These are phyloP conservation scores for Conopomorpha cramerella DNA, from an alignment of 1,140 invertebrate species.

Conservation along the genomic window DNA sequence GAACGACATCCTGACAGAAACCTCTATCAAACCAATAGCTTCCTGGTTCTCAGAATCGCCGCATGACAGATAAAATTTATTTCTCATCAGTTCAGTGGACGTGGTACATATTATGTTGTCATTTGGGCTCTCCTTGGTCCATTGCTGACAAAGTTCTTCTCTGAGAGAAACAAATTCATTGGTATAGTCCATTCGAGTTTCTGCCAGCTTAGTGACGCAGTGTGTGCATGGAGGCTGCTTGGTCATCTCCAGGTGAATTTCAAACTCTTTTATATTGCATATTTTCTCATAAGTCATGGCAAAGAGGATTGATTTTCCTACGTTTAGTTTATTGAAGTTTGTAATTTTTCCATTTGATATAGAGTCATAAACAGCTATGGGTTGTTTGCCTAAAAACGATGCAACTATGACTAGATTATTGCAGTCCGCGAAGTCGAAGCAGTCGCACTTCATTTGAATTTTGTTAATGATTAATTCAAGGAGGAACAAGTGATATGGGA, in stretches of 20 bases:
- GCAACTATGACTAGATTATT: constrained; percentile 41
- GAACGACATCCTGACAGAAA: constrained; percentile 40
- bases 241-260: constrained; percentile 25
- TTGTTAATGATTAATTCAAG: constrained; percentile 46
- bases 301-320: constrained; percentile 41
- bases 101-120: constrained; percentile 46
- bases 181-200: constrained; percentile 36
- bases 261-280: constrained; percentile 35
- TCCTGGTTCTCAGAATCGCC: constrained; percentile 24
- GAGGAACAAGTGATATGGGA: constrained; percentile 44
- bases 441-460: constrained; percentile 51
- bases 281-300: constrained; percentile 54
- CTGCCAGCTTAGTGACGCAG: constrained; percentile 37
- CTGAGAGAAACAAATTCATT: constrained; percentile 26
- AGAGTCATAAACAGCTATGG: constrained; percentile 37
- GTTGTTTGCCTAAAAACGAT: constrained; percentile 36
- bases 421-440: constrained; percentile 37
- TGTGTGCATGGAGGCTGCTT: constrained; percentile 40
- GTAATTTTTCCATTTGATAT: constrained; percentile 29
- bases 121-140: constrained; percentile 30
- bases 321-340: constrained; percentile 32
- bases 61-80: constrained; percentile 36
- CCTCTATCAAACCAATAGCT: constrained; percentile 41
- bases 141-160: constrained; percentile 41
- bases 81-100: constrained; percentile 34